These are phyloP conservation scores for Gymnorhina tibicen DNA, from an alignment of 2,113 vertebrate species.

Conservation along the genomic window DNA sequence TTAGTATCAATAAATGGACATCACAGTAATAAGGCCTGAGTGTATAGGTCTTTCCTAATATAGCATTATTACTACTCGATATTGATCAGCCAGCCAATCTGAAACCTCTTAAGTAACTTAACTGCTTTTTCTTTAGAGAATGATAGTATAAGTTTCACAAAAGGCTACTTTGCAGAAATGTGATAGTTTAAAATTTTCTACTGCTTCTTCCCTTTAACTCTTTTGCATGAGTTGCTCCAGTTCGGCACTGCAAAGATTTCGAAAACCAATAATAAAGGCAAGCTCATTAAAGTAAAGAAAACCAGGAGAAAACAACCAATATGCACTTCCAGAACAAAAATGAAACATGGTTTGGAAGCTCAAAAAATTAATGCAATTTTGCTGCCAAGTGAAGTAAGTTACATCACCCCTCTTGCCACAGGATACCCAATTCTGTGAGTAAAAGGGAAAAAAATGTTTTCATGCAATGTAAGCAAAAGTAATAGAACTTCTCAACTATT, in stretches of 20 bases:
- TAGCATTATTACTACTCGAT: background rate
- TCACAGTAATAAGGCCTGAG: background rate
- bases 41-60: background rate
- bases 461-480: background rate
- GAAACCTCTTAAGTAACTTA: background rate
- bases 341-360: background rate
- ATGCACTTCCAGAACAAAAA: background rate
- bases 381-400: background rate
- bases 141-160: background rate
- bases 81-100: background rate
- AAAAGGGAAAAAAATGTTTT: background rate
- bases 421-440: background rate
- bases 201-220: background rate
- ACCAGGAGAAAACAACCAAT: background rate
- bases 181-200: background rate
- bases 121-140: background rate
- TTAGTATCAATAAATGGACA: constrained; percentile 4
- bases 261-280: no score
- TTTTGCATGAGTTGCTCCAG: background rate
- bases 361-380: background rate
- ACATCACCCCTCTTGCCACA: background rate
- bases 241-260: background rate
- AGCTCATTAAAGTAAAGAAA: background rate
- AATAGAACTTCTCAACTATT: background rate
- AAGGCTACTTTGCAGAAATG: background rate